A percentile compares a stretch with the other conserved stretches of the same genome.
Evolutionary conservation across 2,888 invertebrate genomes (phyloP).

Genomic region (Oscheius sp.): DNA sequence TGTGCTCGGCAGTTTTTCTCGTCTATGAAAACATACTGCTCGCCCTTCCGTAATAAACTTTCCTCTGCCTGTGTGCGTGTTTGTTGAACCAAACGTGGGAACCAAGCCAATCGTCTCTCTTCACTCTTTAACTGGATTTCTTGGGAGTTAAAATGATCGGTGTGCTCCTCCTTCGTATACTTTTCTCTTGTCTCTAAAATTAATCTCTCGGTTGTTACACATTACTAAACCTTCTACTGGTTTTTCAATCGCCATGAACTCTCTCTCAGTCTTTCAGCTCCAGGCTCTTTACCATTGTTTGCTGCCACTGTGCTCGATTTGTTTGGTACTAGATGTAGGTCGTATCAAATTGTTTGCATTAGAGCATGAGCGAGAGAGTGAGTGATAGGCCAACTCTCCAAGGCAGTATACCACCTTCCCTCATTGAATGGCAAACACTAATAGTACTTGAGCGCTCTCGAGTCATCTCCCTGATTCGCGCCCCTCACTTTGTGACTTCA

Average conservation of each 20-base stretch:
- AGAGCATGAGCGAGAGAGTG: conserved; percentile 31
- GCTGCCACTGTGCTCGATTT: conserved; percentile 26
- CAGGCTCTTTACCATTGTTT: not conserved
- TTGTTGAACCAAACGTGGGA: not conserved
- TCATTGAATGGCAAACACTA: conserved; percentile 35
- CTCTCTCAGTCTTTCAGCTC: too few relatives aligned
- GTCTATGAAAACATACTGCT: conserved; percentile 75
- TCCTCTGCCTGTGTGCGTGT: too few relatives aligned
- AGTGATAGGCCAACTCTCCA: not conserved
- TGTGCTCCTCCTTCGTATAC: not conserved
- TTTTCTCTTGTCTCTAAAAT: not conserved
- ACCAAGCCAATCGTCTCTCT: not conserved
- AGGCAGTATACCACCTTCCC: conserved; percentile 1
- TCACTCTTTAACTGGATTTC: not conserved
- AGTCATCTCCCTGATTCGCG: conserved; percentile 28
- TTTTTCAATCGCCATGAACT: not conserved
- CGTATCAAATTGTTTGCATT: conserved; percentile 32
- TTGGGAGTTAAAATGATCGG: not conserved
- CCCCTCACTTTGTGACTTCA: conserved; percentile 20
- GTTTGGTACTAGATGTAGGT: conserved; percentile 33
- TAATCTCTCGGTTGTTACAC: not conserved
- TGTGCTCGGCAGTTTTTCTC: conserved; percentile 80
- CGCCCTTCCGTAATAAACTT: not conserved
- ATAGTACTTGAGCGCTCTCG: conserved; percentile 35
- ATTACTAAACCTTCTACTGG: not conserved